Conservation (phyloP, 2,113 vertebrate species). For the Phylloscopus whistleri region DNA sequence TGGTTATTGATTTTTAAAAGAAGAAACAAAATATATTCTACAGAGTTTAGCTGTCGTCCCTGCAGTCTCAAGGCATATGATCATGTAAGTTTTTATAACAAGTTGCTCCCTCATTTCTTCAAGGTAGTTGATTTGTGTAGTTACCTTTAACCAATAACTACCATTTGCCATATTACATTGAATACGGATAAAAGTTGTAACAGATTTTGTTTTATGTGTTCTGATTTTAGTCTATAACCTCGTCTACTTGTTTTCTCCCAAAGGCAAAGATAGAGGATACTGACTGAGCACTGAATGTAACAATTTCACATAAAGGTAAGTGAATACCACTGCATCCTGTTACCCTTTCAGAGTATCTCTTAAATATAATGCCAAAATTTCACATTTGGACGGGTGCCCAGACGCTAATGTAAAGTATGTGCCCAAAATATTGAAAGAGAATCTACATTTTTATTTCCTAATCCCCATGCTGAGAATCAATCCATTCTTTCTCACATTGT, state of each 20-base stretch:
- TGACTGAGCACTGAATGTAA: background rate
- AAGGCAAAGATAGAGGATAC: background rate
- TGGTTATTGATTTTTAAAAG: background rate
- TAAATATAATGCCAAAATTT: constrained; percentile 15
- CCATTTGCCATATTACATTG: background rate
- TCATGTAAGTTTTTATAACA: background rate
- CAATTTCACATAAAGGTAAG: constrained; percentile 15
- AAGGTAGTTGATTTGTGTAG: background rate
- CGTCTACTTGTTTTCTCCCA: background rate
- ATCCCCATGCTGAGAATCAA: background rate
- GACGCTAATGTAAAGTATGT: constrained; percentile 34
- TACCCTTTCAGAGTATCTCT: constrained; percentile 12
- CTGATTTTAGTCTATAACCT: background rate
- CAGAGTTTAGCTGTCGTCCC: background rate
- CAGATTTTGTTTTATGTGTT: background rate
- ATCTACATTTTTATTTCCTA: constrained; percentile 33
- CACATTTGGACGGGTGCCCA: constrained; percentile 25
- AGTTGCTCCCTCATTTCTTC: background rate
- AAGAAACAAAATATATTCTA: background rate
- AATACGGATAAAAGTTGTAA: background rate
- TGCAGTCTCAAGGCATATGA: background rate
- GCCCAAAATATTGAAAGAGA: constrained; percentile 42
- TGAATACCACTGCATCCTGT: background rate
- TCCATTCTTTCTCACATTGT: background rate
- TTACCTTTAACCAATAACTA: background rate